Evolutionary conservation across 2,797 vertebrate species (phyloP).

Genomic region (Malurus splendens): DNA sequence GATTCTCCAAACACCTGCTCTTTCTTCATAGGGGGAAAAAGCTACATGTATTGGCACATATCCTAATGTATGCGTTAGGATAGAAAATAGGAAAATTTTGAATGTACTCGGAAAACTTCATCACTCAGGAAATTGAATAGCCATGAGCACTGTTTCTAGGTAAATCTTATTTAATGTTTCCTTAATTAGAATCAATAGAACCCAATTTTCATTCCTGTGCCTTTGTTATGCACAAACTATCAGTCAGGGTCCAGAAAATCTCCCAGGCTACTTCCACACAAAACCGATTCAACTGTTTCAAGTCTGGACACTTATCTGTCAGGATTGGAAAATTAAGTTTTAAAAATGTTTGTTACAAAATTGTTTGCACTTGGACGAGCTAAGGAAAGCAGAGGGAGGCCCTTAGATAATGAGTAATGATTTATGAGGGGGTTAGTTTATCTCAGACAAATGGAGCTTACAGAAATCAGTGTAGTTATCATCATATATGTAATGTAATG

Average conservation of each 20-base stretch:
- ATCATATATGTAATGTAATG: slow-evolving; percentile 53
- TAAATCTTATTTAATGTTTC: slow-evolving; percentile 97
- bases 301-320: slow-evolving; percentile 45
- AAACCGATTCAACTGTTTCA: neutral
- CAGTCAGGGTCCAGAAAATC: slow-evolving; percentile 74
- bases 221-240: slow-evolving; percentile 83
- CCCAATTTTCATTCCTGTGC: slow-evolving; percentile 86
- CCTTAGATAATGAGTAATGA: slow-evolving; percentile 62
- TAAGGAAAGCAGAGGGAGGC: slow-evolving; percentile 51
- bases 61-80: neutral
- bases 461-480: slow-evolving; percentile 53
- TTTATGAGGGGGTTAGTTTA: slow-evolving; percentile 58
- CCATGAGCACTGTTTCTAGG: slow-evolving; percentile 80
- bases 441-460: slow-evolving; percentile 49
- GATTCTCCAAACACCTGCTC: neutral
- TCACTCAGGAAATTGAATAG: slow-evolving; percentile 67
- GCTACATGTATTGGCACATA: neutral
- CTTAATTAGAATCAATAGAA: slow-evolving; percentile 99
- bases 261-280: slow-evolving; percentile 49
- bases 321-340: slow-evolving; percentile 67
- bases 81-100: slow-evolving; percentile 6
- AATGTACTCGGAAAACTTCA: slow-evolving; percentile 47
- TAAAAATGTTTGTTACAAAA: slow-evolving; percentile 67
- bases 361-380: slow-evolving; percentile 54
- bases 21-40: neutral